Base-by-base conservation (phyloP, 1,140 invertebrate species). In the Conopomorpha cramerella region DNA sequence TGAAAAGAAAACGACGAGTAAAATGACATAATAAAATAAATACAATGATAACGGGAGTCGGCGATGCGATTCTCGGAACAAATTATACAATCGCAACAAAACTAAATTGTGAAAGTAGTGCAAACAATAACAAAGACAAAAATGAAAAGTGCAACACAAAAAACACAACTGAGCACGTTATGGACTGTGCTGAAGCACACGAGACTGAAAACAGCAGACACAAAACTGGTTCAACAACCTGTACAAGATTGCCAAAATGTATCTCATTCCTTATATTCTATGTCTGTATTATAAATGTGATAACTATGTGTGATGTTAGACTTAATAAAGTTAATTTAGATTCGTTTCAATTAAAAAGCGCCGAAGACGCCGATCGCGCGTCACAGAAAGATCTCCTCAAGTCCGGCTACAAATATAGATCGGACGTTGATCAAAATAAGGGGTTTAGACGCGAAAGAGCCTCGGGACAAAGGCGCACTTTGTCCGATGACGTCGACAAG, bases 291-390 rank as follows among this genome's bases (percentile, higher is more conserved):
- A 41, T 62, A 44, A 74, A 72, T 68, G 64, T 76, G 54, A 71
- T 76, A 68, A 62, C 56, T 55, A 52, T 36, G 62, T 76, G 66
- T 65, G 70, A 70, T 66, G 60, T 55, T 66, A 71, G 57, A 58
- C 53, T 62, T 51, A 70, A 46, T 62, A 46, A 58, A 54, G 43
- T 62, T 45, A 52, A 60, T 58, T 46, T 51, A 38, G 55, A 54
- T 35, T 8, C 34, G 54, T 36, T 51, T 26, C 36, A 18, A 44
- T 25, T 44, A 47, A 14, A 30, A 35, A 16, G 43, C n/a, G n/a
- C n/a, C n/a, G n/a, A n/a, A n/a, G n/a, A n/a, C n/a, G n/a, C n/a
- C n/a, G n/a, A n/a, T n/a, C n/a, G n/a, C n/a, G n/a, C n/a, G n/a
- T n/a, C n/a, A 49, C 33, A 10, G 41, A n/a, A 34, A 36, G 18